Evolutionary conservation across 2,888 invertebrate species (phyloP).

Genomic region (Leucophora obtusa): DNA sequence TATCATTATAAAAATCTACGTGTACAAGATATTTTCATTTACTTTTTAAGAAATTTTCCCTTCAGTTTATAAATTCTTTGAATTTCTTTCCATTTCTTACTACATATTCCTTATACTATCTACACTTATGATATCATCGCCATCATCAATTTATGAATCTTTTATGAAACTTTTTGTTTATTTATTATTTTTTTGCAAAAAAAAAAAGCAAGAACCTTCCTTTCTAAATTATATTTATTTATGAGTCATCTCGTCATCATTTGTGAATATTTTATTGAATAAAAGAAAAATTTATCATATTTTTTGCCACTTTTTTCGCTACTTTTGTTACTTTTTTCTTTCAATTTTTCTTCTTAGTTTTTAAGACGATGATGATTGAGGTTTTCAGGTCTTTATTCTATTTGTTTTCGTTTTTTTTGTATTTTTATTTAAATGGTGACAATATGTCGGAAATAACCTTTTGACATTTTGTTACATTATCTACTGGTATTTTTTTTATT

Average conservation of each 20-base stretch:
- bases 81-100: background rate
- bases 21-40: too few species aligned
- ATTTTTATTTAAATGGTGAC: slow-evolving; percentile 45
- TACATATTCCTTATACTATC: background rate
- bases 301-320: background rate
- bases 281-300: slow-evolving; percentile 1
- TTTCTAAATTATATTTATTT: slow-evolving; percentile 2
- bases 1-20: background rate
- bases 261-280: slow-evolving; percentile 5
- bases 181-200: slow-evolving; percentile 6
- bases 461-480: slow-evolving; percentile 44
- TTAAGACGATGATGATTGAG: background rate
- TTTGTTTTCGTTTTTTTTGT: slow-evolving; percentile 13
- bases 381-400: background rate
- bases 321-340: slow-evolving; percentile 1
- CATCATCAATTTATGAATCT: slow-evolving; percentile 22
- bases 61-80: background rate
- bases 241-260: slow-evolving; percentile 1
- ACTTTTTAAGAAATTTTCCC: background rate
- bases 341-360: background rate
- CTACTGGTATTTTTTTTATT: background rate
- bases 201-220: background rate
- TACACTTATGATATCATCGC: slow-evolving; percentile 24
- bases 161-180: slow-evolving; percentile 15
- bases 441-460: slow-evolving; percentile 58